A percentile compares a stretch with the other conserved stretches of the same genome.
Conservation (phyloP, 2,113 vertebrate genomes). For the Neodontobutis hainanensis region DNA sequence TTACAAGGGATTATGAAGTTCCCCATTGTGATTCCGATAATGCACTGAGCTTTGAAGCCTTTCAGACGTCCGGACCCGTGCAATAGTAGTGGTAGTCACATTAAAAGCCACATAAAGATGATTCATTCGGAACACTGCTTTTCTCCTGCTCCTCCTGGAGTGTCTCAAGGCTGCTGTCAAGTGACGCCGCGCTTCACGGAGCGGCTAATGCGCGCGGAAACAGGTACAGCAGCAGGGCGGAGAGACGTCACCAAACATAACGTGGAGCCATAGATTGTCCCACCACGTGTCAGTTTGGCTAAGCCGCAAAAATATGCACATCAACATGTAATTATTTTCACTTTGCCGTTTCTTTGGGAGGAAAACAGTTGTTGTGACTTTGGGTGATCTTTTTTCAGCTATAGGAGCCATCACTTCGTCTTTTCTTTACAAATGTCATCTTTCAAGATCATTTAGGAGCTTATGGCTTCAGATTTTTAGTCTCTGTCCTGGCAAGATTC, state of each 20-base stretch:
- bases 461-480: not conserved
- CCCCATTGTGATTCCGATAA: not conserved
- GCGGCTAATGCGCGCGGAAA: constrained; percentile 32
- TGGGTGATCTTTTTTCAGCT: not conserved
- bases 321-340: not conserved
- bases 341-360: not conserved
- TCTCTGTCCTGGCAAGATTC: not conserved
- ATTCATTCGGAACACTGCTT: constrained; percentile 15
- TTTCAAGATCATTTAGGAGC: not conserved
- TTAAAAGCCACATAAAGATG: constrained; percentile 18
- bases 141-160: constrained; percentile 13
- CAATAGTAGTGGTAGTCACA: not conserved
- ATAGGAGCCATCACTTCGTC: not conserved
- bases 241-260: not conserved
- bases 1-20: constrained; percentile 10
- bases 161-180: constrained; percentile 20
- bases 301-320: not conserved
- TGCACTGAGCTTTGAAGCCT: not conserved
- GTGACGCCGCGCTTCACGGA: constrained; percentile 9
- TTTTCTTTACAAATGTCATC: not conserved
- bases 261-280: constrained; percentile 9
- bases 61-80: not conserved
- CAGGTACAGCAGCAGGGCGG: constrained; percentile 26
- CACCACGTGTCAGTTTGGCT: not conserved
- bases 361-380: not conserved